phyloP scores from a whole-genome alignment of 1,140 invertebrate genomes.

The Conus betulinus region DNA sequence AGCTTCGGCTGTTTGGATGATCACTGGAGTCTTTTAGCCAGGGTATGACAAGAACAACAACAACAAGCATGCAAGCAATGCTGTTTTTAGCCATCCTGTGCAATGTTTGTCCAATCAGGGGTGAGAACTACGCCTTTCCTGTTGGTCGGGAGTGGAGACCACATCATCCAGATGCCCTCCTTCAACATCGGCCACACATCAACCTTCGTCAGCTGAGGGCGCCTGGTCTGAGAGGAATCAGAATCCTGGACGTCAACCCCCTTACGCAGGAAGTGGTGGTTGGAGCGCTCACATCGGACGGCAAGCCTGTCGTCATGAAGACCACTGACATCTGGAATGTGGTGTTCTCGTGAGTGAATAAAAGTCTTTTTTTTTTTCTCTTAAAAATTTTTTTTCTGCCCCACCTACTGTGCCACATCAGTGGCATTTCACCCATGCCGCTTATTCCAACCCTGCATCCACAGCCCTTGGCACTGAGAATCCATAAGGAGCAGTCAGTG shows the following conservation, averaged over 20 bases:
- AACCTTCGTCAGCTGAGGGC: background rate
- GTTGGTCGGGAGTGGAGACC: background rate
- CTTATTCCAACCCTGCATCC: no score
- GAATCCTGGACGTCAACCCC: constrained; percentile 13
- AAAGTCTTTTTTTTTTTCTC: no score
- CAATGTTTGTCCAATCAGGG: background rate
- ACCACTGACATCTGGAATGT: background rate
- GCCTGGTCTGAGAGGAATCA: background rate
- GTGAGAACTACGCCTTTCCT: background rate
- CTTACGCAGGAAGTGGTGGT: background rate
- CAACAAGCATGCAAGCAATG: no score
- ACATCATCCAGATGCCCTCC: background rate
- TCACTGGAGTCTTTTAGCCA: no score
- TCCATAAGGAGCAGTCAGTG: no score
- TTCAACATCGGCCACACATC: background rate
- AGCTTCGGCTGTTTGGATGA: no score
- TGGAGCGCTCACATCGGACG: background rate
- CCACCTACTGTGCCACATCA: no score
- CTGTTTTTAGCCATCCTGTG: no score
- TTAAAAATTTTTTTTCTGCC: no score
- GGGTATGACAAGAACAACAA: no score
- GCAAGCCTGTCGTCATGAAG: background rate
- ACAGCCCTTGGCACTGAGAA: no score
- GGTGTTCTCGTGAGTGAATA: constrained; percentile 1
- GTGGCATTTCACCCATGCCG: no score